Percentiles rank a stretch among this genome's conserved stretches.
Conservation (phyloP, 2,797 vertebrate species). For the Acanthurus lineatus region DNA sequence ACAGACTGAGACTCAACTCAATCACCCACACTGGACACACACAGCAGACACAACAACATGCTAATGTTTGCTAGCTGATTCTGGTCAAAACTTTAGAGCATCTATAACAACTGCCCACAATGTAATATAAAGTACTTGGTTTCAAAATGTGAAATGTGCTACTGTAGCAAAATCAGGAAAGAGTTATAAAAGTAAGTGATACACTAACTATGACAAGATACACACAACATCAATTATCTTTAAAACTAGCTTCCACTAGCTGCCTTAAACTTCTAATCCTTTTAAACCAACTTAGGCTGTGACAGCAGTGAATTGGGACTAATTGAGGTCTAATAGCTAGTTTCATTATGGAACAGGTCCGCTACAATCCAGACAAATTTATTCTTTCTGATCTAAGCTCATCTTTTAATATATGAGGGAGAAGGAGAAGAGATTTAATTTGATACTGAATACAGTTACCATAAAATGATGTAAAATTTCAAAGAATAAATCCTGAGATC, state of each 20-base stretch:
- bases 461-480: no score
- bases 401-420: no score
- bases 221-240: no score
- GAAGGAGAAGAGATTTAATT: no score
- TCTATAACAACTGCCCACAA: not conserved
- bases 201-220: not conserved
- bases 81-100: not conserved
- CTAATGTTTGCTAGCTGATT: constrained; percentile 7
- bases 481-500: not conserved
- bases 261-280: not conserved
- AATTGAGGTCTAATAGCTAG: no score
- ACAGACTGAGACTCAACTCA: constrained; percentile 62
- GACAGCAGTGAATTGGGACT: not conserved
- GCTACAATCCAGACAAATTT: no score
- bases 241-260: no score
- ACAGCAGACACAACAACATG: constrained; percentile 35
- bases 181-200: not conserved
- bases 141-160: not conserved
- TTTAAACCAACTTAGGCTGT: not conserved
- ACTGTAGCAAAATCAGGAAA: not conserved
- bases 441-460: no score
- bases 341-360: no score
- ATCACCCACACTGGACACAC: constrained; percentile 38
- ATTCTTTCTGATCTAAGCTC: no score
- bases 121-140: not conserved